Evolutionary conservation across 2,113 vertebrate species (phyloP), one percentile per base, ranked within the genome.

Genomic region (Cyanocitta stelleri): DNA sequence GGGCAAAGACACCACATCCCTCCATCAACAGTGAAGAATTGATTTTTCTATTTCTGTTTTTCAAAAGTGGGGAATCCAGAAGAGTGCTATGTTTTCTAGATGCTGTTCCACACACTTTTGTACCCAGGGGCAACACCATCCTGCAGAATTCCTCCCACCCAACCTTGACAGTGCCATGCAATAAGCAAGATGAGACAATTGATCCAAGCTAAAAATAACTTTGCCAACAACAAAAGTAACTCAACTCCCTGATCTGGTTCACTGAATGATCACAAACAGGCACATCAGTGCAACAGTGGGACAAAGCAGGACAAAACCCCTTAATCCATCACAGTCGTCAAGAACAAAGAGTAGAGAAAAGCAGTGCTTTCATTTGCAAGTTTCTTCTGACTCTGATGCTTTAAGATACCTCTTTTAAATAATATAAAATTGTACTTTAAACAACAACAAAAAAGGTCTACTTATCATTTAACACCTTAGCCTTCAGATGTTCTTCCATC

Each of bases 161-260:
- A 91, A 24, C 21, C 51, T 30, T 64, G 13, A 78, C 49, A 82
- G 22, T 54, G 54, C 54, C 71, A 64, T 15, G 26, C 58, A 93
- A 88, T 41, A 90, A 72, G 29, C 49, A 87, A 82, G 67, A 94
- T 68, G 62, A 92, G 67, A 87, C 41, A 83, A 94, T 20, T 92
- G 82, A 85, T 86, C 59, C 67, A 92, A 94, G 75, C 55, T 54
- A 90, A 93, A 96, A 95, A 83, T 80, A 95, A 93, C 90, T 90
- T 85, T 43, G 32, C n/a, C 46, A 88, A 49, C 52, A 91, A 82
- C 21, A 69, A 19, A 85, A 91, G 63, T 68, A 95, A 91, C 20
- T 81, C 46, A 73, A 27, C 41, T 92, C 78, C 71, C 79, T 58
- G 63, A 83, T 79, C 16, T 83, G 63, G 26, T 93, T 76, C 71